These are phyloP conservation scores for Petrocephalus zakoni DNA, from an alignment of 2,113 vertebrate genomes.

Conservation along the genomic window DNA sequence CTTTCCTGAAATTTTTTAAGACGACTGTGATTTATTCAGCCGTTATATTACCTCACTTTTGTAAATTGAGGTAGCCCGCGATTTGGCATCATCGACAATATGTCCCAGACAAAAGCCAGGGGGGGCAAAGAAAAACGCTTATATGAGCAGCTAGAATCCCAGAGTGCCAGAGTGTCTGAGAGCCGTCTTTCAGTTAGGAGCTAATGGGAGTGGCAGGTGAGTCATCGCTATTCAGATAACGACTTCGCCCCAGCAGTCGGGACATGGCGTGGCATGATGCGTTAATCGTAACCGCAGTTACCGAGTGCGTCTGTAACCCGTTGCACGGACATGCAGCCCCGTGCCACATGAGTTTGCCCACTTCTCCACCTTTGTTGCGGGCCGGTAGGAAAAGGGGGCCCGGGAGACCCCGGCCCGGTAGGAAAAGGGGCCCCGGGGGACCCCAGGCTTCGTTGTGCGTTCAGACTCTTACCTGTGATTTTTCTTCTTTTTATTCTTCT, in stretches of 20 bases:
- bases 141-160: neutral
- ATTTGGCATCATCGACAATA: neutral
- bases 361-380: neutral
- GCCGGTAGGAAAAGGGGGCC: neutral
- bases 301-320: neutral
- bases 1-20: neutral
- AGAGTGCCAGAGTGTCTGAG: neutral
- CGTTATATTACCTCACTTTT: neutral
- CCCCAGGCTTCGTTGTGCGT: neutral
- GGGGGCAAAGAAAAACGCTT: neutral
- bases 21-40: neutral
- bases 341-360: neutral
- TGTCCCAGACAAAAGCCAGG: neutral
- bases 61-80: neutral
- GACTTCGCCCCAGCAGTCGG: neutral
- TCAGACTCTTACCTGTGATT: neutral
- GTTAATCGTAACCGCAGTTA: neutral
- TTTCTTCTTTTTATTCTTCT: neutral
- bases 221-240: slow-evolving; percentile 14
- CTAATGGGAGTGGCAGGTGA: neutral
- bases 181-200: neutral
- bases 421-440: neutral
- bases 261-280: neutral
- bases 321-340: neutral
- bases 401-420: too few species aligned